These are phyloP conservation scores for Cosmorhoe ocellata DNA, from an alignment of 2,888 invertebrate species.

Conservation along the genomic window DNA sequence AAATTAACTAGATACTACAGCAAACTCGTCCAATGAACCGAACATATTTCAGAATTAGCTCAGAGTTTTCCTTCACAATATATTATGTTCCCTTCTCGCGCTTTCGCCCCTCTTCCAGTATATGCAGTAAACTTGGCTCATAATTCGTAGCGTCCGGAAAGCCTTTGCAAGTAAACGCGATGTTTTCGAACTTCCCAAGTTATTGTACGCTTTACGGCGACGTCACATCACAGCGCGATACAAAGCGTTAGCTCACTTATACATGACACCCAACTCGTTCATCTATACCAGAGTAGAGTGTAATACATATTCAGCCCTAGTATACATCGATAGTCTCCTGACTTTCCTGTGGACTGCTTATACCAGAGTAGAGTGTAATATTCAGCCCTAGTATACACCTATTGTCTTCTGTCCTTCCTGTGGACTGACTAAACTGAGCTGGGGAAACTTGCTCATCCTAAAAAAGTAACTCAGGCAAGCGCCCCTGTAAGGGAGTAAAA, in stretches of 20 bases:
- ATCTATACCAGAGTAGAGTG: too few relatives aligned
- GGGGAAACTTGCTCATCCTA: too few relatives aligned
- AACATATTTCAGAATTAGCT: constrained; percentile 21
- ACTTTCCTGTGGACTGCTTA: too few relatives aligned
- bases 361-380: too few relatives aligned
- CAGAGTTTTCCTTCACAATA: constrained; percentile 31
- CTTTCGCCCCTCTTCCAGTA: constrained; percentile 34
- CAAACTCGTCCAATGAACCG: constrained; percentile 18
- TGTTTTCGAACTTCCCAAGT: constrained; percentile 58
- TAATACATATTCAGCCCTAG: too few relatives aligned
- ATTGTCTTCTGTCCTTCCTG: too few relatives aligned
- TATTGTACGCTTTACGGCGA: constrained; percentile 60
- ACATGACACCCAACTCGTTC: neutral
- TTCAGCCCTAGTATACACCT: too few relatives aligned
- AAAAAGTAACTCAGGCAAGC: too few relatives aligned
- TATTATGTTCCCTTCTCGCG: constrained; percentile 45
- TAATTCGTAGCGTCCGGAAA: constrained; percentile 63
- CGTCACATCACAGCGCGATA: constrained; percentile 2
- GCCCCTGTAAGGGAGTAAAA: too few relatives aligned
- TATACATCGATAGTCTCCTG: too few relatives aligned
- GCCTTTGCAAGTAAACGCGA: constrained; percentile 63
- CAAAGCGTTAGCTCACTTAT: constrained; percentile 1
- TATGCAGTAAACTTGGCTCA: constrained; percentile 61
- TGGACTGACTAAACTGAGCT: too few relatives aligned
- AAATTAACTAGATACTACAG: too few relatives aligned